Evolutionary conservation across 2,888 invertebrate genomes (phyloP), one percentile per base, ranked within the genome.

Genomic region (Endotricha flammealis): DNA sequence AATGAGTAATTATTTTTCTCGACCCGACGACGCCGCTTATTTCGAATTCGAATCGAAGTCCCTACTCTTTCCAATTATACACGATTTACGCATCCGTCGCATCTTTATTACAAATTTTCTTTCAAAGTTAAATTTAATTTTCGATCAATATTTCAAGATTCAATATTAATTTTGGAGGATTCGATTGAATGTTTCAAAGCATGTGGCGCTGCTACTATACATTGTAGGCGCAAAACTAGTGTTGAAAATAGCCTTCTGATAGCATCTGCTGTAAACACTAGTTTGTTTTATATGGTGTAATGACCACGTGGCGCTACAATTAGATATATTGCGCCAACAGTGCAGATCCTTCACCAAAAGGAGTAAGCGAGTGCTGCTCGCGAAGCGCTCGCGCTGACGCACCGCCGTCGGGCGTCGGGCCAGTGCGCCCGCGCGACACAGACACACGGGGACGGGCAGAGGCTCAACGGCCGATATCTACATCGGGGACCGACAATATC

Each of bases 21-120:
- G 64, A 76, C 81, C 77, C 78, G 82, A 83, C 78, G 82, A 83
- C 83, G 83, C 83, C 83, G 85, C 83, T 81, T 60, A 32, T 40
- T 41, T 42, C 29, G 42, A 44, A 42, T 41, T 46, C 38, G 33
- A 31, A 12, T 36, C 31, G 2, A 39, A 23, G 30, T 31, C 25
- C n/a, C 36, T 29, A 38, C 25, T 9, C 8, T 35, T 33, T 42
- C 23, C 27, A 30, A 38, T 41, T 45, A 41, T 38, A 44, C 44
- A 49, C 50, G 54, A 57, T 58, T 53, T 57, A 81, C 85, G 83
- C 82, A 78, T 81, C 85, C 85, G 85, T 85, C 85, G 85, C 85
- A 80, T 71, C 60, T 44, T 51, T 46, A 45, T 44, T 44, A 11
- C 38, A 47, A 29, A 44, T 30, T 38, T 39, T 41, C 29, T 33